Evolutionary conservation across 64 coral and sea anemone species (phyloP).

Genomic region (Stichodactyla mertensii): DNA sequence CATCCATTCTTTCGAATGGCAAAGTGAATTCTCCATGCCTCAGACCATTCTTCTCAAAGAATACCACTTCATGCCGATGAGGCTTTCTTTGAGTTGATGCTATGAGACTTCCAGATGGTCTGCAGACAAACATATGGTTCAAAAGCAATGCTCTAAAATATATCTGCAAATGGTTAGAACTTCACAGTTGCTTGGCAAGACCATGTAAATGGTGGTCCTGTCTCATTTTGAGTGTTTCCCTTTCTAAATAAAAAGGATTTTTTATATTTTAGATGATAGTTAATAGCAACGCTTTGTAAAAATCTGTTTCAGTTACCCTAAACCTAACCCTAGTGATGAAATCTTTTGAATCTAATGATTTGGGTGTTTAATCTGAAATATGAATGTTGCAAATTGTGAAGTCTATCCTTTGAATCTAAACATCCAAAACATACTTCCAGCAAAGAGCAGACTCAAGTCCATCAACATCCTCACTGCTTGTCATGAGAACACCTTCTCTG

Average conservation of each 20-base stretch:
- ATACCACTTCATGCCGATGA: slow-evolving; percentile 83
- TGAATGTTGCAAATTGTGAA: too few relatives aligned
- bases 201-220: too few relatives aligned
- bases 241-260: too few relatives aligned
- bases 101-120: slow-evolving; percentile 92
- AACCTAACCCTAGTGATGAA: too few relatives aligned
- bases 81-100: slow-evolving; percentile 82
- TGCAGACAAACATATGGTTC: slow-evolving; percentile 10
- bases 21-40: slow-evolving; percentile 90
- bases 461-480: slow-evolving; percentile 81
- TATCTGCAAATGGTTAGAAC: too few relatives aligned
- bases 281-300: too few relatives aligned
- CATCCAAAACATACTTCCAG: slow-evolving; percentile 65
- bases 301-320: too few relatives aligned
- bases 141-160: not conserved
- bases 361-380: too few relatives aligned
- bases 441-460: slow-evolving; percentile 71
- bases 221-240: too few relatives aligned
- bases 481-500: slow-evolving; percentile 78
- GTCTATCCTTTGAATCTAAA: not conserved
- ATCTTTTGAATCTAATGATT: too few relatives aligned
- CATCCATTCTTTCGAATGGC: slow-evolving; percentile 66
- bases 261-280: too few relatives aligned
- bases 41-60: slow-evolving; percentile 95
- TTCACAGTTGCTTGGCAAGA: too few relatives aligned